Evolutionary conservation across 2,113 vertebrate species (phyloP).

Genomic region (Rhabdomys dilectus): DNA sequence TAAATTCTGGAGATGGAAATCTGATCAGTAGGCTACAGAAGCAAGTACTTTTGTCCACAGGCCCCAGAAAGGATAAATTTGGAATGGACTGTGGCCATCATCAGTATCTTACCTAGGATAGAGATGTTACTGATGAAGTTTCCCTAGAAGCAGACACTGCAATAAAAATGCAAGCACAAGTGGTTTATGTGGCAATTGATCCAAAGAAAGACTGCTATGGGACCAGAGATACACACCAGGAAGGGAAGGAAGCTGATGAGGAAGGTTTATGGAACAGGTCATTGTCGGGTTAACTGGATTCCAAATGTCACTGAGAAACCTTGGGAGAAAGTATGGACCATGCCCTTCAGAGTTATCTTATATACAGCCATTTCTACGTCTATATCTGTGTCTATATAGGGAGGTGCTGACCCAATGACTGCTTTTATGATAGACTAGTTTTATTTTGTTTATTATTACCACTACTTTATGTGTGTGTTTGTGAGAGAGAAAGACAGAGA

Average conservation of each 20-base stretch:
- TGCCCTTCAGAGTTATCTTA: neutral
- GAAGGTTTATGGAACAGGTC: neutral
- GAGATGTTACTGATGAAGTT: no score
- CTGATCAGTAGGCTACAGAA: no score
- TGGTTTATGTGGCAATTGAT: no score
- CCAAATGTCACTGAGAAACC: neutral
- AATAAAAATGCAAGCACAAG: neutral
- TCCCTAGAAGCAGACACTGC: neutral
- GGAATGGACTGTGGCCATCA: neutral
- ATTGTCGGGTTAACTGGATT: no score
- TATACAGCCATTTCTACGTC: neutral
- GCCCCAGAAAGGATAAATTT: neutral
- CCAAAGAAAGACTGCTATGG: neutral
- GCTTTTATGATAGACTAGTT: no score
- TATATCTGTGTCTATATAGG: neutral
- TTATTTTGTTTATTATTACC: no score
- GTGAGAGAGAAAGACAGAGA: no score
- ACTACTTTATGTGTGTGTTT: no score
- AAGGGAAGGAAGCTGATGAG: neutral
- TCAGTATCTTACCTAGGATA: neutral
- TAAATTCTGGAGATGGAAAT: neutral
- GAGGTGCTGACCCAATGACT: neutral
- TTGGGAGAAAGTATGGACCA: neutral
- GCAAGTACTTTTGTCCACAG: neutral
- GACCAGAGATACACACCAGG: neutral